Evolutionary conservation across 2,113 vertebrate genomes (phyloP).

Genomic region (Poecilia latipinna): DNA sequence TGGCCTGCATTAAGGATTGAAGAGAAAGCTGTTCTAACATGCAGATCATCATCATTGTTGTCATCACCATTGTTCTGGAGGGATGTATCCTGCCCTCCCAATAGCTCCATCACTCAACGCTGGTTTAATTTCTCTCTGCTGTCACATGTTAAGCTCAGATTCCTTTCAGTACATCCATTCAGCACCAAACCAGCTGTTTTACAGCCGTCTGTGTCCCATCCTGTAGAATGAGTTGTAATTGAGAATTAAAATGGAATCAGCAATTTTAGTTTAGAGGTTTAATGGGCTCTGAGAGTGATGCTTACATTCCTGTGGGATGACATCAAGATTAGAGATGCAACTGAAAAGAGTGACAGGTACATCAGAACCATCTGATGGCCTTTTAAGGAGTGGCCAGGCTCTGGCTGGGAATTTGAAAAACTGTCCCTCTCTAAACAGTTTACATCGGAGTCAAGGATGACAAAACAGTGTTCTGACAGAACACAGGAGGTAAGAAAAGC

Average conservation of each 20-base stretch:
- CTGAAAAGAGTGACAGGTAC: conserved; percentile 50
- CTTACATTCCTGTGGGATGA: conserved; percentile 52
- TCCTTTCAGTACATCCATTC: conserved; percentile 34
- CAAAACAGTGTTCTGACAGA: conserved; percentile 49
- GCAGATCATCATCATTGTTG: conserved; percentile 18
- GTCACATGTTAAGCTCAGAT: conserved; percentile 4
- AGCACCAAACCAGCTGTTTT: conserved; percentile 13
- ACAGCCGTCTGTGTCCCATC: background rate
- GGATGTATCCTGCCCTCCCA: conserved; percentile 27
- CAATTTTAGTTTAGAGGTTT: background rate
- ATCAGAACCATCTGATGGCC: conserved; percentile 53
- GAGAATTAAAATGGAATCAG: background rate
- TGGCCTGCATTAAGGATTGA: too few species aligned
- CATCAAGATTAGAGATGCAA: conserved; percentile 44
- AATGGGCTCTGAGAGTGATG: background rate
- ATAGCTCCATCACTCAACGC: conserved; percentile 48
- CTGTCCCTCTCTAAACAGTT: conserved; percentile 78
- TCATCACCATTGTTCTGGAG: conserved; percentile 19
- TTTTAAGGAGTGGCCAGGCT: conserved; percentile 76
- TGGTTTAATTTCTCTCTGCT: conserved; percentile 24
- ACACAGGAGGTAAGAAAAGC: conserved; percentile 39
- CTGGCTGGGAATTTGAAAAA: conserved; percentile 53
- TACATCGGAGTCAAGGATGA: conserved; percentile 57
- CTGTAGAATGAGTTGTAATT: background rate
- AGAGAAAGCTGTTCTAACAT: conserved; percentile 12